These are phyloP conservation scores for Halichoerus grypus DNA, from an alignment of 2,113 vertebrate species.

Conservation along the genomic window DNA sequence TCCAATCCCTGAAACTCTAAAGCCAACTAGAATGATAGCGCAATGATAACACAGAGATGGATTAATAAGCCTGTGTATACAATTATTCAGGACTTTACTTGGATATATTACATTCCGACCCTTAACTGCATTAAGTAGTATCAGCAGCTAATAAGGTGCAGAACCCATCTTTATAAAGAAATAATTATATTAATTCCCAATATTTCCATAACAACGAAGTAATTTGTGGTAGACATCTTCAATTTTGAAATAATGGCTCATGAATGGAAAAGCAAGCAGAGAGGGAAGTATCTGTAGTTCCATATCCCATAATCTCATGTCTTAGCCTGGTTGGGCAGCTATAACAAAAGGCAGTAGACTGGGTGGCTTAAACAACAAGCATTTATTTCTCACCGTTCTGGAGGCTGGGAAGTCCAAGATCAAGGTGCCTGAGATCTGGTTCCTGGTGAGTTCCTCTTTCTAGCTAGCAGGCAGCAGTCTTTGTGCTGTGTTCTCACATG, in stretches of 20 bases:
- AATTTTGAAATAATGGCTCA: slow-evolving; percentile 31
- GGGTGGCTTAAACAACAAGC: neutral
- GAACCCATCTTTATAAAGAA: neutral
- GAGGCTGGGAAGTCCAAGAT: neutral
- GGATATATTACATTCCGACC: neutral
- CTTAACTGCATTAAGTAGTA: neutral
- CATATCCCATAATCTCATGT: neutral
- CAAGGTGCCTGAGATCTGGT: neutral
- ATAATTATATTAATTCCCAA: neutral
- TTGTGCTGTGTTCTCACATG: neutral
- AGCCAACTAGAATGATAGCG: neutral
- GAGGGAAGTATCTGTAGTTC: neutral
- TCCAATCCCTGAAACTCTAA: neutral
- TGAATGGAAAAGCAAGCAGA: slow-evolving; percentile 1
- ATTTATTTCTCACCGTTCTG: neutral
- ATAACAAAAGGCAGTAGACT: neutral
- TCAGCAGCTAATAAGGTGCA: neutral
- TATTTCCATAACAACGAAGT: neutral
- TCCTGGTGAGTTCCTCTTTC: neutral
- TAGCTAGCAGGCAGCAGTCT: neutral
- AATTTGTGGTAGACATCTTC: neutral
- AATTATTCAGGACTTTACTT: neutral
- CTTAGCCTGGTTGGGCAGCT: neutral
- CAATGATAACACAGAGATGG: neutral
- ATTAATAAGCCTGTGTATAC: neutral